Base-by-base conservation (phyloP, 2,797 vertebrate genomes). In the Oreochromis mossambicus region DNA sequence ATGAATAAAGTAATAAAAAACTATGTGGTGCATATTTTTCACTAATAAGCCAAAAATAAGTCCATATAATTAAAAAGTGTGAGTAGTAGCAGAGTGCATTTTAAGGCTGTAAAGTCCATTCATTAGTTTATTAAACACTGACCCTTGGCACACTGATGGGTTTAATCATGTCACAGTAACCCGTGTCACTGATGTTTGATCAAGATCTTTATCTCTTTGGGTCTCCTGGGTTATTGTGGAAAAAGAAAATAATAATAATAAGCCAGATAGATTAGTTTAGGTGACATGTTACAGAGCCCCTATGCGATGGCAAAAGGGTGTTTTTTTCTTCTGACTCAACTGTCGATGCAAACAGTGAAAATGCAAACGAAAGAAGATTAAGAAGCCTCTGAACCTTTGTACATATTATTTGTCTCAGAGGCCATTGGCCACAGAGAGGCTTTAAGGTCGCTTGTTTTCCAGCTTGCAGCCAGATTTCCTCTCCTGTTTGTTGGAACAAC, bases 371-470 rank as follows among this genome's bases (percentile, higher is more conserved):
- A 61, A 32, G 8, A 19, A 11, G 56, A 3, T 36, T n/a, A 12
- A n/a, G 19, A 38, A 66, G 4, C 19, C 61, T 38, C 61, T 63
- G 36, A 66, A 38, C 13, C 36, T 66, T 66, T 41, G 21, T 54
- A 24, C 21, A 24, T 6, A 2, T 54, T 24, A 7, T 41, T 38
- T 5, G 2, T 66, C 12, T 43, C n/a, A 43, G 1, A 41, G 66
- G 43, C 66, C 8, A 0, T 38, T 3, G 13, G 8, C 1, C 21
- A 43, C 5, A 1, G n/a, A 43, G 38, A 43, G 63, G 63, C 63
- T 43, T 24, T 0, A 68, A 43, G 10, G 10, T 48, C 4, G 0
- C 24, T 48, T 73, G 24, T 48, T 73, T 32, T 48, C 14, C 43
- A 29, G 68, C 68, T 17, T 1, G 4, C 24, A 29, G 43, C 43